phyloP scores from a whole-genome alignment of 2,113 vertebrate genomes.

The Naja naja region DNA sequence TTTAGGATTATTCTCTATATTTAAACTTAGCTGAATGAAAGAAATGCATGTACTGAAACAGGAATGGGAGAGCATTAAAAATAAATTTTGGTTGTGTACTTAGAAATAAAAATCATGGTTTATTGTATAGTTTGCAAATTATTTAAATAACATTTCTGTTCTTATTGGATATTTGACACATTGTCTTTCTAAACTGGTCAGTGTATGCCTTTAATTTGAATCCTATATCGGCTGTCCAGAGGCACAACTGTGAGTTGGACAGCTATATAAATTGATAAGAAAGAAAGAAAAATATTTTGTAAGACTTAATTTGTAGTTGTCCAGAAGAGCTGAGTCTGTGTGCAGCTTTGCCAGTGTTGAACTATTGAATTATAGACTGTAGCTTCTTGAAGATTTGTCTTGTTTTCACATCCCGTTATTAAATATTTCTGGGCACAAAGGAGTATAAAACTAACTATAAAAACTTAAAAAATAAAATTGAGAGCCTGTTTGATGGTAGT shows the following conservation, averaged over 20 bases:
- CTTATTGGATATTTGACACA: background rate
- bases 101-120: background rate
- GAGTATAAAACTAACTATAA: background rate
- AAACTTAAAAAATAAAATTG: background rate
- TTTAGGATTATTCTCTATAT: background rate
- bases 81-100: background rate
- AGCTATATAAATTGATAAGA: background rate
- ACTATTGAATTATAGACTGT: background rate
- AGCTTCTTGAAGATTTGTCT: background rate
- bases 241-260: background rate
- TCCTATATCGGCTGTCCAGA: background rate
- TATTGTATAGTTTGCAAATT: background rate
- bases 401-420: background rate
- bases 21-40: background rate
- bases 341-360: background rate
- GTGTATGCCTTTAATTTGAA: background rate
- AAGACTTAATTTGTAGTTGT: background rate
- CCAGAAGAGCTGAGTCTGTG: background rate
- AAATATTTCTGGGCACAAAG: background rate
- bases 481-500: background rate
- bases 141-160: constrained; percentile 42
- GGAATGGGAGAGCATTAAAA: background rate
- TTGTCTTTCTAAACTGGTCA: background rate
- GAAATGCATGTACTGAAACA: background rate
- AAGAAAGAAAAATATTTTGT: background rate